Base-by-base conservation (phyloP, 2,888 invertebrate genomes). In the Steinernema hermaphroditum region DNA sequence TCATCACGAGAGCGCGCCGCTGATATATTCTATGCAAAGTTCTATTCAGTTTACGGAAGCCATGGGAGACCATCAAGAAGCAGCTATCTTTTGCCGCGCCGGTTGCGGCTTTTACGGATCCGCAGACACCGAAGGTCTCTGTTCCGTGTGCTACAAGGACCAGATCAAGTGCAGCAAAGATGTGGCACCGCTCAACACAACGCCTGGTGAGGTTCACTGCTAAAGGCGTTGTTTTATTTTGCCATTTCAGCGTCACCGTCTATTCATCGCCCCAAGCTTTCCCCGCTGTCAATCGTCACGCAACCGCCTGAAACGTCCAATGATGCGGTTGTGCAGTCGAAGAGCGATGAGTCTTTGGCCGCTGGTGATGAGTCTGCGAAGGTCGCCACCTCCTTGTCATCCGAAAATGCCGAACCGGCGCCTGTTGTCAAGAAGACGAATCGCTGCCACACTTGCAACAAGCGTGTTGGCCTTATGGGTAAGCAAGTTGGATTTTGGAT, bases 401-500 rank as follows among this genome's bases (percentile, higher is more conserved):
- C 73, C 41, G 72, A 62, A 43, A 54, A 72, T 41, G 83, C 79
- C 68, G 78, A 37, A 37, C 37, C 74, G 37, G 71, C 81, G 68
- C 75, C 76, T n/a, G 76, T 80, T 68, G 75, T 74, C 68, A 89
- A 95, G 91, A 95, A 94, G 91, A 95, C 96, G 91, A 98, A 96
- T 89, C 92, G 97, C 88, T 98, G 98, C 90, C 93, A 92, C 87
- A 92, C 93, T 87, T 98, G 98, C 91, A 95, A 95, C 90, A 97
- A 97, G 92, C 96, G 96, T 92, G 95, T 98, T 89, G 97, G 97
- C 88, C 91, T 98, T 87, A 98, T 97, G 90, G 97, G 97, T 96
- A 88, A 89, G 90, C 82, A 44, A 19, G 16, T 22, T 57, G n/a
- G n/a, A n/a, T n/a, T n/a, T n/a, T n/a, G n/a, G n/a, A n/a, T n/a